These are phyloP conservation scores for Apodemus agrarius DNA, from an alignment of 2,797 vertebrate genomes.

Conservation along the genomic window DNA sequence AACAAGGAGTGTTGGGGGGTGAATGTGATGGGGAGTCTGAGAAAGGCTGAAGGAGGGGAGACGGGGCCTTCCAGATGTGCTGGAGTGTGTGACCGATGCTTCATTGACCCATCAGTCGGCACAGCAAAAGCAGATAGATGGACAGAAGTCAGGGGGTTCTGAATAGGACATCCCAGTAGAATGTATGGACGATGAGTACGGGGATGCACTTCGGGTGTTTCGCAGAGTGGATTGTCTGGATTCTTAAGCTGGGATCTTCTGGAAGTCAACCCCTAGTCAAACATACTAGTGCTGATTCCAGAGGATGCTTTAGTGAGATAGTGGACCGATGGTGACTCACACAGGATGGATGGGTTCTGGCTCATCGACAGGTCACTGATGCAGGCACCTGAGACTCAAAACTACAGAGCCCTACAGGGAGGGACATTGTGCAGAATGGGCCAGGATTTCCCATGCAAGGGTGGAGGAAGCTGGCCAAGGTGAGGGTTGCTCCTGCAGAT, in stretches of 20 bases:
- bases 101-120: background rate
- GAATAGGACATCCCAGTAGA: background rate
- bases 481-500: background rate
- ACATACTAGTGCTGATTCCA: background rate
- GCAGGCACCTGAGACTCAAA: no score
- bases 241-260: background rate
- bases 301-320: background rate
- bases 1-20: constrained; percentile 84
- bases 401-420: rapidly evolving
- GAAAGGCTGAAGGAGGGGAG: rapidly evolving
- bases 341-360: rapidly evolving
- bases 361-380: no score
- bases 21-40: constrained; percentile 61
- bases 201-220: background rate
- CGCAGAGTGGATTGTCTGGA: rapidly evolving
- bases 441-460: rapidly evolving
- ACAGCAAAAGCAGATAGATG: rapidly evolving
- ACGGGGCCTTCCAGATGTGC: rapidly evolving
- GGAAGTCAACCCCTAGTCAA: background rate
- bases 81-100: background rate
- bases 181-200: rapidly evolving
- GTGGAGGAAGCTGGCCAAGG: rapidly evolving
- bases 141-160: rapidly evolving
- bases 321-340: no score
- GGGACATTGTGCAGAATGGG: rapidly evolving